Conservation (phyloP, 2,797 vertebrate species). For the Galagoides demidoff region DNA sequence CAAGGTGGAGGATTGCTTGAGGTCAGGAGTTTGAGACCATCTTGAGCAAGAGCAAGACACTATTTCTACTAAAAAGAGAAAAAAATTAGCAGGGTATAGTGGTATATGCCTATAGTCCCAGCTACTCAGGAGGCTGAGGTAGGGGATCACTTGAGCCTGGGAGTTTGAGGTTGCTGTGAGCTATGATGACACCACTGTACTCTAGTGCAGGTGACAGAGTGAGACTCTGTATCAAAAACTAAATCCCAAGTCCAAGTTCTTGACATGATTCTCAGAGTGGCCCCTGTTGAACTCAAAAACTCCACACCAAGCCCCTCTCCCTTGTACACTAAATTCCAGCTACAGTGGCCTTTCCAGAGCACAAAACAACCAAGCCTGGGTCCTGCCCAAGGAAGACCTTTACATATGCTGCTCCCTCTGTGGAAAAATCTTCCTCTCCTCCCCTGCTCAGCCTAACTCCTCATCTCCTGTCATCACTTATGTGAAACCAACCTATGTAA, state of each 20-base stretch:
- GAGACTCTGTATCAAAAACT: neutral
- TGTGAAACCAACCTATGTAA: neutral
- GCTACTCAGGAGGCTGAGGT: neutral
- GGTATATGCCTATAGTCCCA: neutral
- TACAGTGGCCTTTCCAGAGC: neutral
- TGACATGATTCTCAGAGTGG: neutral
- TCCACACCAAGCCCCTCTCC: accelerated
- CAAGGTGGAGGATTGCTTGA: neutral
- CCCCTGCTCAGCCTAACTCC: neutral
- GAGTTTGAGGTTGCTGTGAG: neutral
- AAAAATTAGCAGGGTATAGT: neutral
- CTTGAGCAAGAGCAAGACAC: neutral
- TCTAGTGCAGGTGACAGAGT: neutral
- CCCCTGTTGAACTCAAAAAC: neutral
- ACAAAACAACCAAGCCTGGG: neutral
- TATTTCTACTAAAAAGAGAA: neutral
- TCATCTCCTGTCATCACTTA: neutral
- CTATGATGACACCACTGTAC: neutral
- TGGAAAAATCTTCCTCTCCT: too few species aligned
- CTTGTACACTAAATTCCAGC: neutral
- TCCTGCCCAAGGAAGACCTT: neutral
- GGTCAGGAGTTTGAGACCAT: neutral
- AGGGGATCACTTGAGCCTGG: neutral
- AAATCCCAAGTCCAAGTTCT: neutral
- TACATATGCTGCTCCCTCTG: neutral